A percentile compares a stretch with the other conserved stretches of the same genome.
These are phyloP conservation scores for Ormyrus rosae DNA, from an alignment of 2,888 invertebrate genomes.

Conservation along the genomic window DNA sequence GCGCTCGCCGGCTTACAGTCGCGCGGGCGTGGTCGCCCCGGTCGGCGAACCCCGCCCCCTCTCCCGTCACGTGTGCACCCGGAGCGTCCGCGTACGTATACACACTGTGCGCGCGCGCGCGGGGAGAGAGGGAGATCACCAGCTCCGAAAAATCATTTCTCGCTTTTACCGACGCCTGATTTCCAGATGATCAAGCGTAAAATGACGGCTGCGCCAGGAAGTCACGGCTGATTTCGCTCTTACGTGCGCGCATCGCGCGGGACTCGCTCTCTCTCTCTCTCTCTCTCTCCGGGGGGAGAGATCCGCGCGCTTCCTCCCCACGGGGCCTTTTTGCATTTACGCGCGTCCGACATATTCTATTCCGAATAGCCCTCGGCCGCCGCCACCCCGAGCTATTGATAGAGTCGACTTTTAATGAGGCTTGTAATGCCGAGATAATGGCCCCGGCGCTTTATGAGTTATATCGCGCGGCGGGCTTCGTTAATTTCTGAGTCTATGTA, in stretches of 20 bases:
- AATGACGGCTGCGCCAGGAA: constrained; percentile 53
- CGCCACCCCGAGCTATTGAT: constrained; percentile 46
- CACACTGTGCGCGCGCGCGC: too few relatives aligned
- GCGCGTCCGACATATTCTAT: constrained; percentile 23
- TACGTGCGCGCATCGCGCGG: neutral
- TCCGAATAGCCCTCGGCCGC: constrained; percentile 33
- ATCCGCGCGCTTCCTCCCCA: neutral
- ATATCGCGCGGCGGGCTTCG: constrained; percentile 19
- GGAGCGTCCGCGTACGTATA: too few relatives aligned
- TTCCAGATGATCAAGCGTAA: constrained; percentile 53
- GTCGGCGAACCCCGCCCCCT: too few relatives aligned
- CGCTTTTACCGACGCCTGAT: constrained; percentile 53
- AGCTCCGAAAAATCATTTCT: constrained; percentile 47
- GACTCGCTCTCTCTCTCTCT: too few relatives aligned
- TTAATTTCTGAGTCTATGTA: constrained; percentile 29
- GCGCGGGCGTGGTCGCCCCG: too few relatives aligned
- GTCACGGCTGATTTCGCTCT: constrained; percentile 51
- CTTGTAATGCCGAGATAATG: constrained; percentile 38
- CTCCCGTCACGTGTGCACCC: too few relatives aligned
- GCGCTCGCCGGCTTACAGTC: too few relatives aligned
- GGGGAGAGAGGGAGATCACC: neutral
- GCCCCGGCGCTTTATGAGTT: constrained; percentile 27
- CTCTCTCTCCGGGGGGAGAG: neutral
- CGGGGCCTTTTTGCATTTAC: neutral
- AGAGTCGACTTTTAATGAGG: constrained; percentile 50